These are phyloP conservation scores for Ametastegia equiseti DNA, from an alignment of 2,888 invertebrate genomes.

Conservation along the genomic window DNA sequence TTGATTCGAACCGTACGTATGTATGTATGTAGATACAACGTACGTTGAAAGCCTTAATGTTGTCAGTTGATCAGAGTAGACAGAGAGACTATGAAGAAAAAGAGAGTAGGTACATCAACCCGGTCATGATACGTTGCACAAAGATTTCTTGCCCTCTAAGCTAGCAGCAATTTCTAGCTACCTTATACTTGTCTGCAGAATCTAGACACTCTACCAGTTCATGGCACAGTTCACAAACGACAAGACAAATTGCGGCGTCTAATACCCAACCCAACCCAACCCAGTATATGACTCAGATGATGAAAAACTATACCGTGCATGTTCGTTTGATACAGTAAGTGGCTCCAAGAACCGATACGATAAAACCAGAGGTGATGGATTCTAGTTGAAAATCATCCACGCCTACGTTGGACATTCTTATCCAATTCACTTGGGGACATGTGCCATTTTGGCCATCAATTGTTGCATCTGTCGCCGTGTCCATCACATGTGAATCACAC, in stretches of 20 bases:
- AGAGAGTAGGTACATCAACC: too few species aligned
- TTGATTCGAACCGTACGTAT: not conserved
- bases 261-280: not conserved
- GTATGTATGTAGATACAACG: too few species aligned
- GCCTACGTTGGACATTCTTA: too few species aligned
- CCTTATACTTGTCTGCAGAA: not conserved
- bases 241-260: not conserved
- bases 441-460: too few species aligned
- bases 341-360: not conserved
- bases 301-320: not conserved
- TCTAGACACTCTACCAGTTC: not conserved
- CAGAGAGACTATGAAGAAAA: too few species aligned
- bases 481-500: too few species aligned
- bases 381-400: not conserved
- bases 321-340: not conserved
- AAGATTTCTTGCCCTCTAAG: not conserved
- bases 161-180: not conserved
- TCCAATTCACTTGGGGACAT: too few species aligned
- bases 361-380: not conserved
- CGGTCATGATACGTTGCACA: not conserved
- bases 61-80: not conserved
- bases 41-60: not conserved
- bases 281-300: not conserved
- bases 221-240: not conserved
- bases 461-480: too few species aligned